A percentile compares a stretch with the other conserved stretches of the same genome.
phyloP scores from a whole-genome alignment of 37 sponge, comb jelly and placozoan genomes.

The Spongia lamella region DNA sequence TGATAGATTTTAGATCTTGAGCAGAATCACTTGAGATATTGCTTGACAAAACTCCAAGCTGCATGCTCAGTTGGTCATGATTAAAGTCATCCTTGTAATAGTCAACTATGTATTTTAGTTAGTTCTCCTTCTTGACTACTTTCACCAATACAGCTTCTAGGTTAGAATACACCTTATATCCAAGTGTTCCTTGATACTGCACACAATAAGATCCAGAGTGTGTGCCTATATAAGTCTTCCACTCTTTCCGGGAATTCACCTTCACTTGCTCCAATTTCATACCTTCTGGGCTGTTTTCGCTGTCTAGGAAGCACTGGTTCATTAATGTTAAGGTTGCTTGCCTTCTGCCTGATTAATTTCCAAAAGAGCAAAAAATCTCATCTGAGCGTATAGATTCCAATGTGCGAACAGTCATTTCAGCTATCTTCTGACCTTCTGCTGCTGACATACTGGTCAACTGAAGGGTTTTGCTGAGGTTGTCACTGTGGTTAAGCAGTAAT shows the following conservation, averaged over 20 bases:
- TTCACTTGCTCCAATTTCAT: conserved; percentile 2
- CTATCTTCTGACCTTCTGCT: conserved; percentile 50
- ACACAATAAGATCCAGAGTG: background rate
- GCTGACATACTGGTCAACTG: conserved; percentile 52
- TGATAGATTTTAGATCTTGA: too few relatives aligned
- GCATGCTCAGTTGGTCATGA: background rate
- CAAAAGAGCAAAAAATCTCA: conserved; percentile 37
- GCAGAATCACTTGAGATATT: too few relatives aligned
- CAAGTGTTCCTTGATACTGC: background rate
- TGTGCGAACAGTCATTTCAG: conserved; percentile 55
- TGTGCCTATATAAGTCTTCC: conserved; percentile 18
- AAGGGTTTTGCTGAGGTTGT: conserved; percentile 63
- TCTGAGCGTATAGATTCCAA: conserved; percentile 45
- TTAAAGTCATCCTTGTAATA: background rate
- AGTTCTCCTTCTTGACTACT: background rate
- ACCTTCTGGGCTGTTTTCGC: background rate
- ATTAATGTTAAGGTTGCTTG: conserved; percentile 12
- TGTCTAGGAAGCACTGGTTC: conserved; percentile 23
- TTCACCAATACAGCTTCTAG: background rate
- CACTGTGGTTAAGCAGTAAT: conserved; percentile 51
- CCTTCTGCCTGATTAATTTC: conserved; percentile 6
- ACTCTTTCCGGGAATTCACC: conserved; percentile 1
- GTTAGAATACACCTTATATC: conserved; percentile 8
- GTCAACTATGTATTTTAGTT: background rate
- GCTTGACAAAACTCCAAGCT: conserved; percentile 1